Base-by-base conservation (phyloP, 2,113 vertebrate species). In the Aphyosemion australe region DNA sequence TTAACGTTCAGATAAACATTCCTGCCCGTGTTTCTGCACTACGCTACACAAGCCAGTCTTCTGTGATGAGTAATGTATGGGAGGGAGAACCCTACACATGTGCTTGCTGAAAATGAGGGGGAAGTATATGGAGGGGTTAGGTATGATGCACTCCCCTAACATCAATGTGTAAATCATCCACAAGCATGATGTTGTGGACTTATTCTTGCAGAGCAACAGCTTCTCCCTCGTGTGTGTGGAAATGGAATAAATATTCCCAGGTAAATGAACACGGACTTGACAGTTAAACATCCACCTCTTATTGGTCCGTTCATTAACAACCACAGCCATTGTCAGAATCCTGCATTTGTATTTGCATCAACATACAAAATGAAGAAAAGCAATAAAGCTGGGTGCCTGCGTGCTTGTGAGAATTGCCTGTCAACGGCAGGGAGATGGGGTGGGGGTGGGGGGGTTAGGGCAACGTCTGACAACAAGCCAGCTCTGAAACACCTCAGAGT, bases 181-280 rank as follows among this genome's bases (percentile, higher is more conserved):
- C 1, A 15, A 71, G 69, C 78, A 78, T 79, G 65, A 84, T 84
- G 75, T 82, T 80, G 74, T 16, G 14, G 73, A 73, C 77, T 72
- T 37, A 10, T 37, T 37, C 78, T 82, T 67, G 82, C 82, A 84
- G 82, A 87, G 76, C 65, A 74, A 75, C 52, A 62, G 54, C 41
- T 65, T 72, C 63, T 67, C 56, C 71, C 70, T 58, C 65, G 80
- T 12, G 46, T 20, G 48, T 10, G 9, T 8, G 34, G 70, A 87
- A 86, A 85, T 83, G 32, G 85, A 87, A 89, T 87, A 69, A 84
- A 87, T 85, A 87, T 88, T 84, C 68, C 71, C 68, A 76, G 69
- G 88, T 82, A 86, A 87, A 89, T 70, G 64, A 86, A 13, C 8
- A 15, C 4, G 1, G 13, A 5, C 39, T 67, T 62, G 77, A 88